Evolutionary conservation across 1,140 invertebrate genomes (phyloP).

Genomic region (Calosoma granatense): DNA sequence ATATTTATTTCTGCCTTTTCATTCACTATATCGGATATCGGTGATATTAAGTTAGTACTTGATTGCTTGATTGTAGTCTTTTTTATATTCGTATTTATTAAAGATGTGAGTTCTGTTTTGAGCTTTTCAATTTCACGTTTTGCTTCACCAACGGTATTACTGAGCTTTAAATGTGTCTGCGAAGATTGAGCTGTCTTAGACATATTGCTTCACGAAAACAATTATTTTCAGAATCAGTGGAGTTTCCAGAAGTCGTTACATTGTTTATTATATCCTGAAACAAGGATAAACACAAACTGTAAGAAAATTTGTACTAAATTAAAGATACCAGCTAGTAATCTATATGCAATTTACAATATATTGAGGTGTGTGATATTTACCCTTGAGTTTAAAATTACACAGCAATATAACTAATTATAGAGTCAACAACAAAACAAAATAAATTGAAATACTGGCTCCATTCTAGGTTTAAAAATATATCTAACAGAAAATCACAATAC

Average conservation of each 20-base stretch:
- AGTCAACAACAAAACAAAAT: too few species aligned
- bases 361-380: too few species aligned
- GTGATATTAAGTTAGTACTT: neutral
- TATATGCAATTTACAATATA: too few species aligned
- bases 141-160: conserved; percentile 15
- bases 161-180: neutral
- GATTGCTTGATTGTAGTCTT: neutral
- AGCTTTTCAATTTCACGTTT: conserved; percentile 20
- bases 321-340: too few species aligned
- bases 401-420: too few species aligned
- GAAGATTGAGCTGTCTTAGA: neutral
- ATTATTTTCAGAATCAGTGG: neutral
- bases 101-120: conserved; percentile 18
- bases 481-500: neutral
- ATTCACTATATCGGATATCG: conserved; percentile 12
- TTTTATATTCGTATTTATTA: conserved; percentile 16
- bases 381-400: too few species aligned
- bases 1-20: conserved; percentile 7
- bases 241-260: neutral
- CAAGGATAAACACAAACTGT: neutral
- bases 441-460: too few species aligned
- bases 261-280: neutral
- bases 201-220: neutral
- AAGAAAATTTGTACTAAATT: too few species aligned
- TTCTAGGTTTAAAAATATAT: neutral